phyloP scores from a whole-genome alignment of 2,888 invertebrate species.

The Zhuqinia jingwanae region DNA sequence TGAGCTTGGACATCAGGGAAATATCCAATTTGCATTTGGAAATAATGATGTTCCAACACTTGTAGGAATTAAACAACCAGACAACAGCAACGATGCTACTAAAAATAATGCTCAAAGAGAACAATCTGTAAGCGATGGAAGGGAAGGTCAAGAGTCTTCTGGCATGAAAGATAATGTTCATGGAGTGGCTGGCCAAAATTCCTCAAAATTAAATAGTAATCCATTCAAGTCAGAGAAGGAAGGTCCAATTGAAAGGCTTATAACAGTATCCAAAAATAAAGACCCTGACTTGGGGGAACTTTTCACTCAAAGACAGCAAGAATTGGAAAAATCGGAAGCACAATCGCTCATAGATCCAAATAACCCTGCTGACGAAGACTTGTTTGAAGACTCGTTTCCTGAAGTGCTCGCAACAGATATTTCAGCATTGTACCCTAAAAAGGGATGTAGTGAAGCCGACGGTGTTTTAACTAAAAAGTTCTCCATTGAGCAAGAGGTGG shows the following conservation, averaged over 20 bases:
- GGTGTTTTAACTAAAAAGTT: background rate
- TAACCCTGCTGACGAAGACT: constrained; percentile 19
- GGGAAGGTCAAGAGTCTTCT: no score
- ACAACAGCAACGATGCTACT: background rate
- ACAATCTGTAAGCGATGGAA: no score
- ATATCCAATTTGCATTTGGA: constrained; percentile 58
- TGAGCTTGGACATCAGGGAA: constrained; percentile 58
- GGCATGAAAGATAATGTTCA: background rate
- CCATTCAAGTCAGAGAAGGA: background rate
- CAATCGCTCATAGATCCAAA: background rate
- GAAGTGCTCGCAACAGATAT: constrained; percentile 34
- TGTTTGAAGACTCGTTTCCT: constrained; percentile 64
- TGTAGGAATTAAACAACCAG: background rate
- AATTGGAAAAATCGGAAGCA: background rate
- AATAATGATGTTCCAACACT: constrained; percentile 35
- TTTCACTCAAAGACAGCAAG: constrained; percentile 18
- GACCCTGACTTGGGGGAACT: background rate
- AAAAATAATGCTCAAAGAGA: background rate
- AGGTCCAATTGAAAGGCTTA: no score
- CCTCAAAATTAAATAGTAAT: background rate
- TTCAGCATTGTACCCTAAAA: constrained; percentile 31
- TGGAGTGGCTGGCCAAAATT: background rate
- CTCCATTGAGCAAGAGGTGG: constrained; percentile 37
- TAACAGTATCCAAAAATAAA: background rate
- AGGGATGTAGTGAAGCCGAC: background rate